Conservation (phyloP, 30 jellyfish, hydroid and myxozoan species). For the Rhopilema esculentum region DNA sequence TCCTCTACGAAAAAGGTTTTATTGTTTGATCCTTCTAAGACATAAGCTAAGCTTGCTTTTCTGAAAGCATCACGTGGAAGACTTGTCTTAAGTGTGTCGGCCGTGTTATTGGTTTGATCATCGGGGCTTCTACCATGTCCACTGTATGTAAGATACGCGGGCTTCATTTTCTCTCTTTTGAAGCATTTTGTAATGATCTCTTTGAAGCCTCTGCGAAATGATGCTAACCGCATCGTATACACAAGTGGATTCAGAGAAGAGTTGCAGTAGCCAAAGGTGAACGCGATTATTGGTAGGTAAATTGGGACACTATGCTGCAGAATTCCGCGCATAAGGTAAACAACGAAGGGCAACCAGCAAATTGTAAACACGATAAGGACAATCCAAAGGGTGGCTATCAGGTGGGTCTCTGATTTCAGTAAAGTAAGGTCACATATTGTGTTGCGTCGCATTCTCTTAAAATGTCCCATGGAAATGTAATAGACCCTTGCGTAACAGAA, state of each 20-base stretch:
- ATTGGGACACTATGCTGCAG: constrained; percentile 17
- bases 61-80: not conserved
- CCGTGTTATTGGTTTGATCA: not conserved
- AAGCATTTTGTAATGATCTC: constrained; percentile 12
- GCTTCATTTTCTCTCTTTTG: constrained; percentile 13
- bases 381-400: constrained; percentile 53
- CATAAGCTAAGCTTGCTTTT: constrained; percentile 36
- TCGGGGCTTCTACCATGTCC: not conserved
- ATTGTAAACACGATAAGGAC: constrained; percentile 44
- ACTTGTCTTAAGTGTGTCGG: constrained; percentile 2
- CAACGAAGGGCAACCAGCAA: constrained; percentile 73
- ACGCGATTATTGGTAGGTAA: constrained; percentile 65
- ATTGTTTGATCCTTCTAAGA: constrained; percentile 31
- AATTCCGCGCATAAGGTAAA: constrained; percentile 34
- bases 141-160: constrained; percentile 47
- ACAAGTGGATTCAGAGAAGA: constrained; percentile 73
- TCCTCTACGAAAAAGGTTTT: constrained; percentile 43
- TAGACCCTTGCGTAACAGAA: constrained; percentile 64
- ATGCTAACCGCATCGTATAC: constrained; percentile 66
- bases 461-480: constrained; percentile 53
- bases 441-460: constrained; percentile 46
- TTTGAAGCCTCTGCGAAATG: constrained; percentile 68
- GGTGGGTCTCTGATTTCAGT: constrained; percentile 54
- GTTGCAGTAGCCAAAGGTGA: constrained; percentile 69
- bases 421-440: constrained; percentile 13